Base-by-base conservation (phyloP, 2,797 vertebrate genomes). In the Lutjanus argentimaculatus region DNA sequence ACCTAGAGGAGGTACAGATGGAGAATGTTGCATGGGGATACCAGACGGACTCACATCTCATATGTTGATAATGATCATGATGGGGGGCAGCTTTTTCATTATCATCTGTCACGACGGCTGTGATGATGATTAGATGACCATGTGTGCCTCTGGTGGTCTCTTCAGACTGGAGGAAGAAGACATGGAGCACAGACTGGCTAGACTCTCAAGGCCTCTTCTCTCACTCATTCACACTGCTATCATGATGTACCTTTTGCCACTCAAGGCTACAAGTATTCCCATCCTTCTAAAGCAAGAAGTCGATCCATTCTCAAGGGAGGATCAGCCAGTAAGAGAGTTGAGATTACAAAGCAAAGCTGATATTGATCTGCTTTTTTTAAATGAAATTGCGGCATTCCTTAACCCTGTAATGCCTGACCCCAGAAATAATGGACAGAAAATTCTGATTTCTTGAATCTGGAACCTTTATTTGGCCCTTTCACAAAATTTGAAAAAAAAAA, bases 31-130 rank as follows among this genome's bases (percentile, higher is more conserved):
- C 2, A 3, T 16, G 8, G 53, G 49, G 48, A 79, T 30, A 25
- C 48, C 22, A 76, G 67, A 80, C 36, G 40, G 71, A 59, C 61
- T 59, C 67, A 2, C 9, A 2, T 59, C 36, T 57, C 52, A 21
- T 63, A 74, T 76, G 30, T 71, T 75, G 53, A 70, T 84, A 77
- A 79, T 64, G 62, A 77, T 62, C 83, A 74, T 55, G 77, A 70
- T 4, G 16, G 19, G n/a, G 48, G 52, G 9, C 52, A 67, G 55
- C 16, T 49, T 79, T 68, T 69, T 68, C 53, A 86, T 88, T 82
- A 79, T 36, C 72, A 84, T 86, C 57, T 62, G 68, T 65, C 81
- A 72, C 13, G 7, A 64, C 6, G 9, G 67, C 63, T 45, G 16
- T 66, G 22, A 82, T 61, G 65, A 75, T 49, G 61, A 89, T 74